These are phyloP conservation scores for Zygaena filipendulae DNA, from an alignment of 2,888 invertebrate species.

Conservation along the genomic window DNA sequence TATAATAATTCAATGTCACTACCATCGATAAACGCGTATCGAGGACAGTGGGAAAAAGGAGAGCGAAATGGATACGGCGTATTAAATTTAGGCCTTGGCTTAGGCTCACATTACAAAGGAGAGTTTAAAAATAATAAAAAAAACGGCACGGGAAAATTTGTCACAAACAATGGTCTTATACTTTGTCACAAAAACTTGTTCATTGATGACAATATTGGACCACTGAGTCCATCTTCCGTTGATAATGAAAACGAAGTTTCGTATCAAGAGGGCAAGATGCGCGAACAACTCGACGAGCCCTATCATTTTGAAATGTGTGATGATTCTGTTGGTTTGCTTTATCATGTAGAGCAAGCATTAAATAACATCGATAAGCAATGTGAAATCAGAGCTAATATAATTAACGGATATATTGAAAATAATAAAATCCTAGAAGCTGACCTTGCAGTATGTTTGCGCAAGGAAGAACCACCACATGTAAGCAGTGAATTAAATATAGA, in stretches of 20 bases:
- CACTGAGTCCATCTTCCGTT: constrained; percentile 22
- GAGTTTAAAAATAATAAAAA: constrained; percentile 66
- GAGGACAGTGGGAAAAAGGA: constrained; percentile 67
- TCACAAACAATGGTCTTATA: constrained; percentile 66
- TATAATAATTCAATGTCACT: constrained; percentile 62
- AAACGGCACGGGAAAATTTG: constrained; percentile 62
- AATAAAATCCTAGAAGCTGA: constrained; percentile 25
- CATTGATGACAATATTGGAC: constrained; percentile 53
- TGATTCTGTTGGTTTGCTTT: constrained; percentile 44
- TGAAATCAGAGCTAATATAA: constrained; percentile 29
- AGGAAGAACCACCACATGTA: constrained; percentile 9
- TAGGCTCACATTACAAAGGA: constrained; percentile 67
- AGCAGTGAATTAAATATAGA: constrained; percentile 18
- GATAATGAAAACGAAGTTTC: constrained; percentile 12
- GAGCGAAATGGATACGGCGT: constrained; percentile 60
- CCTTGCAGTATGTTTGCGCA: constrained; percentile 4
- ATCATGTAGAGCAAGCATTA: constrained; percentile 48
- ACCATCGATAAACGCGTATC: constrained; percentile 59
- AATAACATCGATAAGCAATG: constrained; percentile 37
- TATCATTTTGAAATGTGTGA: constrained; percentile 38
- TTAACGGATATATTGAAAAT: constrained; percentile 36
- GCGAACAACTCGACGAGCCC: constrained; percentile 22
- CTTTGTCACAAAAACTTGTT: constrained; percentile 60
- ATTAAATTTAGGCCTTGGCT: constrained; percentile 55
- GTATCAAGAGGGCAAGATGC: constrained; percentile 18